A percentile compares a stretch with the other conserved stretches of the same genome.
These are phyloP conservation scores for Ophion ventricosus DNA, from an alignment of 2,888 invertebrate species.

Conservation along the genomic window DNA sequence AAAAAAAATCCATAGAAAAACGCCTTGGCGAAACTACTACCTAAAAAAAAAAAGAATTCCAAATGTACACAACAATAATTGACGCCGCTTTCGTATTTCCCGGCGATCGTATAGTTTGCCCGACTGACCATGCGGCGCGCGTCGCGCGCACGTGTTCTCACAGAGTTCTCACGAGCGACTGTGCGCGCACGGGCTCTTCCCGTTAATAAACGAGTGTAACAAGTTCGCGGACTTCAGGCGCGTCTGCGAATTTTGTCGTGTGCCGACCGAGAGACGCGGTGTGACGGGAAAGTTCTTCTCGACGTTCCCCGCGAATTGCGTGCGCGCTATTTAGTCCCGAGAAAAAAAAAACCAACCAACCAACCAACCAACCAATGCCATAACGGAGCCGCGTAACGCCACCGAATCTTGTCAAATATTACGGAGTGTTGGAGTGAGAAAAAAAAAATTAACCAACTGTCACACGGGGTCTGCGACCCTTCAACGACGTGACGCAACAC, in stretches of 20 bases:
- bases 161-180: conserved; percentile 7
- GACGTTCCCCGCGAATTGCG: neutral
- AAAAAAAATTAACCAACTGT: neutral
- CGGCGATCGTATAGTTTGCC: conserved; percentile 23
- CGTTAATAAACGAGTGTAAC: neutral
- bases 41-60: neutral
- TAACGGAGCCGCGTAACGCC: too few relatives aligned
- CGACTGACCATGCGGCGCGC: conserved; percentile 13
- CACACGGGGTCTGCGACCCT: neutral
- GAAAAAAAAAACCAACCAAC: neutral
- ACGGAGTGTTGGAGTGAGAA: neutral
- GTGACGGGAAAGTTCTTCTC: conserved; percentile 3
- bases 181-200: neutral
- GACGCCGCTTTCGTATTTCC: conserved; percentile 46
- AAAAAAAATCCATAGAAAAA: too few relatives aligned
- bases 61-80: neutral
- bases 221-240: conserved; percentile 31
- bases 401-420: neutral
- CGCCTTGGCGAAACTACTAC: neutral
- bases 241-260: conserved; percentile 18
- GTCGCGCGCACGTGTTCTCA: conserved; percentile 3
- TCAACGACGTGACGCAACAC: conserved; percentile 7
- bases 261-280: neutral
- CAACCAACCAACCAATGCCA: neutral
- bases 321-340: neutral